A percentile compares a stretch with the other conserved stretches of the same genome.
These are phyloP conservation scores for Mimumesa dahlbomi DNA, from an alignment of 2,888 invertebrate genomes.

Conservation along the genomic window DNA sequence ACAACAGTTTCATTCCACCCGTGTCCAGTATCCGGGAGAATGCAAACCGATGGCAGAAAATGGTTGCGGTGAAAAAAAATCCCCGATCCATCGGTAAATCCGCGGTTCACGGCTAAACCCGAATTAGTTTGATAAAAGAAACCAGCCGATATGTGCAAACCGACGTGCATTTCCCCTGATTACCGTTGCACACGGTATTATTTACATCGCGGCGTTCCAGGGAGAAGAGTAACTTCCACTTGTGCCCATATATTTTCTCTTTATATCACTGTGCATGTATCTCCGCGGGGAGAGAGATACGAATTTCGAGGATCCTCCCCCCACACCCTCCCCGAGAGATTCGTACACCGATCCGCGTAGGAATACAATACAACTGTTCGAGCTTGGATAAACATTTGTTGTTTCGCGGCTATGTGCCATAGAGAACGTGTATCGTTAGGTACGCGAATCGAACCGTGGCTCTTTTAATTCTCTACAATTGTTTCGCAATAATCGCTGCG, in stretches of 20 bases:
- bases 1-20: no score
- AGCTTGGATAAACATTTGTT: slow-evolving; percentile 5
- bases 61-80: slow-evolving; percentile 2
- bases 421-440: no score
- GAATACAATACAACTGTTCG: no score
- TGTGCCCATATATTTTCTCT: neutral
- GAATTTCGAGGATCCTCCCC: slow-evolving; percentile 6
- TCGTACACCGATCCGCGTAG: neutral
- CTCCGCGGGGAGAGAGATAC: no score
- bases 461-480: no score
- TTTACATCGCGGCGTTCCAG: neutral
- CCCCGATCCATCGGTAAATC: slow-evolving; percentile 5
- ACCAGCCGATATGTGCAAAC: neutral
- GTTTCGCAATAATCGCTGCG: no score
- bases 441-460: no score
- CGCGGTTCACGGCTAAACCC: slow-evolving; percentile 6
- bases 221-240: neutral
- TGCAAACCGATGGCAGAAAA: slow-evolving; percentile 18
- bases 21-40: neutral
- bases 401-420: neutral
- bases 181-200: slow-evolving; percentile 13
- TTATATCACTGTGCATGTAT: neutral
- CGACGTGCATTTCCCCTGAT: slow-evolving; percentile 46
- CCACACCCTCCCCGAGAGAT: neutral
- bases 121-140: slow-evolving; percentile 49